Percentiles rank a stretch among this genome's conserved stretches.
These are phyloP conservation scores for Oeneis ivallda DNA, from an alignment of 2,888 invertebrate species.

Conservation along the genomic window DNA sequence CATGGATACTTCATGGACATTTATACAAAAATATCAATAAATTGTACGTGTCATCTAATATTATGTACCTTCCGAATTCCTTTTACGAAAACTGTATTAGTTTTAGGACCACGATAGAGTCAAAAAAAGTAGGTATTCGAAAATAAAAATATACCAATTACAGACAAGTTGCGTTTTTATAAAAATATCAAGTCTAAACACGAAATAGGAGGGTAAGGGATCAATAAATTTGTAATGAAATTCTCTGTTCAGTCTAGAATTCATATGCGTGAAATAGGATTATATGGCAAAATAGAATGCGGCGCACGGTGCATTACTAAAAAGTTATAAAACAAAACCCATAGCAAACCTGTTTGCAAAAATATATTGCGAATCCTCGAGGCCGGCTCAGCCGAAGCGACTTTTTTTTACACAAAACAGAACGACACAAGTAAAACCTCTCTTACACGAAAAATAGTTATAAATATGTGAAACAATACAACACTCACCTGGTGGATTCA, in stretches of 20 bases:
- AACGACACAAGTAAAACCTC: conserved; percentile 24
- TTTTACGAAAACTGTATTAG: too few species aligned
- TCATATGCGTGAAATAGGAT: background rate
- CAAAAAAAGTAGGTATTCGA: background rate
- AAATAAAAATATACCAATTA: background rate
- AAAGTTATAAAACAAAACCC: conserved; percentile 50
- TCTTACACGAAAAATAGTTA: conserved; percentile 21
- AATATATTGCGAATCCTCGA: conserved; percentile 69
- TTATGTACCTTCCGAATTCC: too few species aligned
- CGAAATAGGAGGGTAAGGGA: background rate
- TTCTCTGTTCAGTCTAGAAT: background rate
- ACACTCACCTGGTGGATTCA: conserved; percentile 50
- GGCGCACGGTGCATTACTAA: conserved; percentile 48
- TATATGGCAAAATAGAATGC: conserved; percentile 25
- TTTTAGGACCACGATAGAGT: background rate
- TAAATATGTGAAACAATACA: conserved; percentile 34
- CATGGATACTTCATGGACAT: too few species aligned
- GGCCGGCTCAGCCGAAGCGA: conserved; percentile 51
- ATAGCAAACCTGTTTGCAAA: conserved; percentile 58
- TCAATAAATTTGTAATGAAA: background rate
- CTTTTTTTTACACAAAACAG: conserved; percentile 43
- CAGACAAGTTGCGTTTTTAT: background rate
- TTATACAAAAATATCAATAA: too few species aligned
- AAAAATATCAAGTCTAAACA: background rate
- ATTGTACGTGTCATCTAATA: too few species aligned